Percentiles rank a stretch among this genome's conserved stretches.
phyloP scores from a whole-genome alignment of 2,797 vertebrate genomes.

The Sebastes matsubarae region DNA sequence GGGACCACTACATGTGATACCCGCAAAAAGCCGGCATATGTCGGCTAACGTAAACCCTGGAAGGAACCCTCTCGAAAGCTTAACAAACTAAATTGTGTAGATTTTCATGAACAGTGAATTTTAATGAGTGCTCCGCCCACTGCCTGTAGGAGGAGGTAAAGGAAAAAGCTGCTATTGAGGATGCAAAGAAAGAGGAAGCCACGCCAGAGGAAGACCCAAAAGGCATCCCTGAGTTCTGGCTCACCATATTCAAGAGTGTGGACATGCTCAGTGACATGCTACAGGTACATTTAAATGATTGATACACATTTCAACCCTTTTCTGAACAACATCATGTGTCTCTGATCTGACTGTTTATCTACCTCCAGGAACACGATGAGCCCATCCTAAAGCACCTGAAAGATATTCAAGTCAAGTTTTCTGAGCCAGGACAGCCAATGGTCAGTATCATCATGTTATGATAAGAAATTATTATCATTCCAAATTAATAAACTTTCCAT shows the following conservation, averaged over 20 bases:
- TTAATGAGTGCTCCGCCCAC: not conserved
- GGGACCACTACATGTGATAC: not conserved
- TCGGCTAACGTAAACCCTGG: not conserved
- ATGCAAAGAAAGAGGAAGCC: conserved; percentile 87
- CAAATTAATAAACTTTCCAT: not conserved
- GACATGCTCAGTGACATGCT: conserved; percentile 96
- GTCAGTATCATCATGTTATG: conserved; percentile 77
- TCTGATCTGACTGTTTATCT: conserved; percentile 19
- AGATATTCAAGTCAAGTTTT: conserved; percentile 96
- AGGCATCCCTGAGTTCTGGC: conserved; percentile 98
- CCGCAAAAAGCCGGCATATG: not conserved
- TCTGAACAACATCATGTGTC: not conserved
- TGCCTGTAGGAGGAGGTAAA: conserved; percentile 88
- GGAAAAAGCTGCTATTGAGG: conserved; percentile 90
- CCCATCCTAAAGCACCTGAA: conserved; percentile 95
- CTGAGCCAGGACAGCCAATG: conserved; percentile 93
- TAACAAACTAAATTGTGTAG: not conserved
- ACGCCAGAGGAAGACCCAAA: conserved; percentile 84
- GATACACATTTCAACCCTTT: not conserved
- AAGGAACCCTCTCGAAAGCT: not conserved
- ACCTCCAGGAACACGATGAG: conserved; percentile 91
- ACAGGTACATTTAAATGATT: conserved; percentile 76
- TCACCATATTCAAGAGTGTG: conserved; percentile 96
- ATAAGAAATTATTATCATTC: not conserved
- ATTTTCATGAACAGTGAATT: not conserved